Evolutionary conservation across 2,888 invertebrate species (phyloP), one percentile per base, ranked within the genome.

Genomic region (Balanococcus diminutus): DNA sequence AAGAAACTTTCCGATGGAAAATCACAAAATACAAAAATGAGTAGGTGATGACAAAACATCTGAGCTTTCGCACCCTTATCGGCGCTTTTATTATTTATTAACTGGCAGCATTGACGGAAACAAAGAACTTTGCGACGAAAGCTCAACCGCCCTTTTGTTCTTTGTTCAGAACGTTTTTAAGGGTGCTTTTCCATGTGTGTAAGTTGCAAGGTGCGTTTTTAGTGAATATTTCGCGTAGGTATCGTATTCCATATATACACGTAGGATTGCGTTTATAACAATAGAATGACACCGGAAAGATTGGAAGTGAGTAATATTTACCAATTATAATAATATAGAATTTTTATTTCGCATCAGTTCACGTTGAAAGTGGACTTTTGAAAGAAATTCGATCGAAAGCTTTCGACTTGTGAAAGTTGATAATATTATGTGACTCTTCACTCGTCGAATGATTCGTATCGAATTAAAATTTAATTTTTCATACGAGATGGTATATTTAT

Each of bases 111-210:
- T 75, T 85, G 85, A 75, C 46, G 39, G 51, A 72, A 72, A 85
- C 85, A 85, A 85, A 85, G 85, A 85, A 85, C 79, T 85, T 85
- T 79, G 14, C n/a, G 46, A 19, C 28, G 28, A 85, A 85, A 79
- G 85, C 85, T 85, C 85, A 85, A 85, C 85, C 85, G 51, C 85
- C 85, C 85, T 85, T 84, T 84, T 84, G 32, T 84, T 84, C 51
- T 83, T 83, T 82, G 82, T 51, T 51, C 31, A 31, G 51, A 46
- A 56, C 16, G 31, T 51, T 32, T 31, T 82, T 25, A 82, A 46
- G 82, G 82, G 46, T 82, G 82, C 28, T 32, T 82, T 51, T 46
- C 46, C 51, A 56, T 82, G 51, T 31, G 42, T 4, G 81, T 46
- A 25, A 28, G 28, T 51, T 31, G 51, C 16, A 28, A 51, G 19